Evolutionary conservation across 37 sponge, comb jelly and placozoan genomes (phyloP).

Genomic region (Amphimedon queenslandica): DNA sequence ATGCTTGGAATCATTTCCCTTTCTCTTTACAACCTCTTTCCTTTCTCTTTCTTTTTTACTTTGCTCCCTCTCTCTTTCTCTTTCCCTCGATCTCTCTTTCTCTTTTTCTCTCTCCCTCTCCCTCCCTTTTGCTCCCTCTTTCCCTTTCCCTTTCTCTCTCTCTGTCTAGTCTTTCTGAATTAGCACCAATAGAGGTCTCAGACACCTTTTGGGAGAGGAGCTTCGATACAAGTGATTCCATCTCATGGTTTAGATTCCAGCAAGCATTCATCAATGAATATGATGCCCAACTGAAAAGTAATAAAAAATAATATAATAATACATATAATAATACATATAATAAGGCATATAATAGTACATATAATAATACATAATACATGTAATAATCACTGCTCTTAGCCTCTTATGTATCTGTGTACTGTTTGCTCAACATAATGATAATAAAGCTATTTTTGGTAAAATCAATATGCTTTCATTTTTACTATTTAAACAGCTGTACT

Average conservation of each 20-base stretch:
- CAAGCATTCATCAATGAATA: slow-evolving; percentile 62
- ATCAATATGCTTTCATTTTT: too few species aligned
- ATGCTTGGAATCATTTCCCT: not conserved
- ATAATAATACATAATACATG: too few species aligned
- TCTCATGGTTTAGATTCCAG: slow-evolving; percentile 69
- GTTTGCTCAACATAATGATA: too few species aligned
- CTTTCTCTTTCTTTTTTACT: not conserved
- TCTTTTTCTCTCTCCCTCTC: slow-evolving; percentile 12
- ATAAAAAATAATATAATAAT: too few species aligned
- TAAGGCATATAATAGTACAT: too few species aligned
- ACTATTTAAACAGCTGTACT: too few species aligned
- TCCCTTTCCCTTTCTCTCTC: not conserved
- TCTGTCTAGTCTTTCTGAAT: not conserved
- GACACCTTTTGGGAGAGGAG: slow-evolving; percentile 78
- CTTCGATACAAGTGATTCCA: slow-evolving; percentile 51
- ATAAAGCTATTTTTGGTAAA: too few species aligned
- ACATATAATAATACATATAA: too few species aligned
- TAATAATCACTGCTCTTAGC: too few species aligned
- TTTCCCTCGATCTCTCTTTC: too few species aligned
- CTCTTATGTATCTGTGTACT: too few species aligned
- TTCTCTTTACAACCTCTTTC: too few species aligned
- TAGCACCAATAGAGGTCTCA: slow-evolving; percentile 1
- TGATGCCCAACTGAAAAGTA: slow-evolving; percentile 46
- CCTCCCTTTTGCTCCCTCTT: not conserved
- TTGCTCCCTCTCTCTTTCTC: not conserved